phyloP scores from a whole-genome alignment of 37 sponge, comb jelly and placozoan species.

The Aplysina aerophoba region DNA sequence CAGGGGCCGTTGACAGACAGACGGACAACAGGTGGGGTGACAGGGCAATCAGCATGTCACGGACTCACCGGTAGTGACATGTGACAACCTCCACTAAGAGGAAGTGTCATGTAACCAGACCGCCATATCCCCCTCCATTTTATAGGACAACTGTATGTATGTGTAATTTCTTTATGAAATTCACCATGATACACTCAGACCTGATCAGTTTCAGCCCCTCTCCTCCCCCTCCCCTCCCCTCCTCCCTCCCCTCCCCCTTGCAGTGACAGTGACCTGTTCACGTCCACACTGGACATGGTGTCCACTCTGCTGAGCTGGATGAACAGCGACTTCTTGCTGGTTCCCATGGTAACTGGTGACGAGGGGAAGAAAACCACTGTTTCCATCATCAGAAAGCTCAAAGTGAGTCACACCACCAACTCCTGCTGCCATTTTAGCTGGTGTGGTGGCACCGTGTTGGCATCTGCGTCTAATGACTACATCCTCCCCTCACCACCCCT shows the following conservation, averaged over 20 bases:
- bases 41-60: neutral
- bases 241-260: neutral
- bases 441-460: too few relatives aligned
- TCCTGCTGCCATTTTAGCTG: too few relatives aligned
- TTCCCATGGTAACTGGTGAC: slow-evolving; percentile 57
- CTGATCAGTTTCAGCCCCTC: too few relatives aligned
- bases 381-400: slow-evolving; percentile 73
- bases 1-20: slow-evolving; percentile 89
- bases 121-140: too few relatives aligned
- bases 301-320: slow-evolving; percentile 65
- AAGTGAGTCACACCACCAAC: slow-evolving; percentile 22
- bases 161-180: neutral
- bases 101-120: too few relatives aligned
- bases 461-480: too few relatives aligned
- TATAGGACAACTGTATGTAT: too few relatives aligned
- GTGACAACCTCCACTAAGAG: neutral
- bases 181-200: too few relatives aligned
- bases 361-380: slow-evolving; percentile 72
- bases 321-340: slow-evolving; percentile 61
- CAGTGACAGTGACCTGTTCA: slow-evolving; percentile 92
- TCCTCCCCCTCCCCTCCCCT: too few relatives aligned
- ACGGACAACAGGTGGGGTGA: slow-evolving; percentile 71
- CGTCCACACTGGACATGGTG: slow-evolving; percentile 89
- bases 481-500: too few relatives aligned
- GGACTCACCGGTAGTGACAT: neutral